These are phyloP conservation scores for Halcyon senegalensis DNA, from an alignment of 2,113 vertebrate genomes.

Conservation along the genomic window DNA sequence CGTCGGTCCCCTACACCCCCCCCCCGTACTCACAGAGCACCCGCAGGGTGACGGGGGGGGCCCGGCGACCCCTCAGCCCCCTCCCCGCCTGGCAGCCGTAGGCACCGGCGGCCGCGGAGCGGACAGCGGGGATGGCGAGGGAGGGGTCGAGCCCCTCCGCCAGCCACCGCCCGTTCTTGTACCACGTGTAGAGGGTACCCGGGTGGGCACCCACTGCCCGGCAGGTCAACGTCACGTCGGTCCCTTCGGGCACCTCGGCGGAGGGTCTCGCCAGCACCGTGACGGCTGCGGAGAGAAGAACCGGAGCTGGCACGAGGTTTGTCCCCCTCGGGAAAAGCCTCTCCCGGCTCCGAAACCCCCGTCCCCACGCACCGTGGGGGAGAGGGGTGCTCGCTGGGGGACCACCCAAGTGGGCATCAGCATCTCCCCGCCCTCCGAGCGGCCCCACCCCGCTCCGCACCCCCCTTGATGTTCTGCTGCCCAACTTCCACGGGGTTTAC, in stretches of 20 bases:
- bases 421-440: neutral
- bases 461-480: neutral
- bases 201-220: neutral
- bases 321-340: neutral
- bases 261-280: conserved; percentile 55
- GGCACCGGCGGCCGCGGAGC: neutral
- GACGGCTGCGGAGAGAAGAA: conserved; percentile 18
- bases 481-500: neutral
- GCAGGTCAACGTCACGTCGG: conserved; percentile 58
- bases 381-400: too few species aligned
- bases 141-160: neutral
- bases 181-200: conserved; percentile 57
- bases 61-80: neutral
- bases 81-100: conserved; percentile 65
- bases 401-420: neutral
- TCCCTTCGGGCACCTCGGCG: conserved; percentile 56
- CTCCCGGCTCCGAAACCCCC: neutral
- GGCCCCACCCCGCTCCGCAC: neutral
- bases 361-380: rapidly evolving
- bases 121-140: neutral
- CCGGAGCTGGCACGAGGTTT: neutral
- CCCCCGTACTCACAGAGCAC: conserved; percentile 70
- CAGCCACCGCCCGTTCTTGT: conserved; percentile 73
- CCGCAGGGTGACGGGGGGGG: conserved; percentile 28
- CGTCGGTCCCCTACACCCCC: too few species aligned